Conservation (phyloP, 2,797 vertebrate species). For the Enteromius paludinosus region DNA sequence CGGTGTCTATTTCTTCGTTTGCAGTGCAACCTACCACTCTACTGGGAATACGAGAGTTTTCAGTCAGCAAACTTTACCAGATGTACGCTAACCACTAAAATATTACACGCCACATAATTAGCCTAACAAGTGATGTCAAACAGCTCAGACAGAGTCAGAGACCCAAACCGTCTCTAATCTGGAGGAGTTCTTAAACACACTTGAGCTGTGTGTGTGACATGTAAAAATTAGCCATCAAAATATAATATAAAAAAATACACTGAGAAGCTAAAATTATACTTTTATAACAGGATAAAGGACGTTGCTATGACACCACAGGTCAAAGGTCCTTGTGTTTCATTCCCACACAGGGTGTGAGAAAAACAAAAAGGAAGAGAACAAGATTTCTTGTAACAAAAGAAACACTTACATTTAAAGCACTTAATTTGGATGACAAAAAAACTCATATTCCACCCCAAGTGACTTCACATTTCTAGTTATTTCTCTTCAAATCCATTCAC, state of each 20-base stretch:
- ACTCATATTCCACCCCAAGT: background rate
- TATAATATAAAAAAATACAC: background rate
- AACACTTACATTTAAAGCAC: slow-evolving; percentile 6
- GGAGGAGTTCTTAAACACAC: slow-evolving; percentile 12
- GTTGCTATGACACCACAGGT: slow-evolving; percentile 18
- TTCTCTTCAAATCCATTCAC: background rate
- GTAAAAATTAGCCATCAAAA: background rate
- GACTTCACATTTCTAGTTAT: background rate
- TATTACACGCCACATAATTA: slow-evolving; percentile 52
- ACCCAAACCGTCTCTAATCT: slow-evolving; percentile 36
- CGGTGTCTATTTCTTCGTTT: slow-evolving; percentile 9
- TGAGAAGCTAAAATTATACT: background rate
- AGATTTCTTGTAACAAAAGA: slow-evolving; percentile 7
- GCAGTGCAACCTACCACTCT: slow-evolving; percentile 36
- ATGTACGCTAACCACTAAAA: slow-evolving; percentile 51
- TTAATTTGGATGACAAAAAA: slow-evolving; percentile 21
- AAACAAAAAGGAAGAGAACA: background rate
- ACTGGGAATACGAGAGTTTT: slow-evolving; percentile 40
- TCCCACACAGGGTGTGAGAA: slow-evolving; percentile 23
- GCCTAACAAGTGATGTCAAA: slow-evolving; percentile 51
- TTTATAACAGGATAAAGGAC: slow-evolving; percentile 9
- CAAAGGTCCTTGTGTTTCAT: background rate
- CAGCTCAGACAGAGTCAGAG: slow-evolving; percentile 34
- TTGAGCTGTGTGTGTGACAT: background rate
- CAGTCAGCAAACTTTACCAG: slow-evolving; percentile 50